Base-by-base conservation (phyloP, 2,888 invertebrate genomes). In the Nemotelus pantherinus region DNA sequence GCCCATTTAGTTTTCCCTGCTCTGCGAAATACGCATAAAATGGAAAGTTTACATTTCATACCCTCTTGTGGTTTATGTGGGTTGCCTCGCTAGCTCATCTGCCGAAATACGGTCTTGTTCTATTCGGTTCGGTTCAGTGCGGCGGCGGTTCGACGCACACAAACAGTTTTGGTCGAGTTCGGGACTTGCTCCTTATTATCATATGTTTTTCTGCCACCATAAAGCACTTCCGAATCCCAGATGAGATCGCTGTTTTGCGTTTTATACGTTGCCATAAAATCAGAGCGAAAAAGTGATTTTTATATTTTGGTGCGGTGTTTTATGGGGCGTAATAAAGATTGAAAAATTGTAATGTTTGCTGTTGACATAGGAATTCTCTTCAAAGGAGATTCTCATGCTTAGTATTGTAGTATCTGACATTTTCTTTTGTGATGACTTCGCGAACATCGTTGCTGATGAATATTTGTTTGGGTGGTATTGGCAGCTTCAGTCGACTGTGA, bases 271-370 rank as follows among this genome's bases (percentile, higher is more conserved):
- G 67, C 39, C 47, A 9, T 45, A 48, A 68, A 68, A 68, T 48
- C 48, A 47, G 48, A 48, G 48, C 7, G 50, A 48, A 68, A 68
- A 68, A 68, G 67, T 68, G 67, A 68, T 68, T 68, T 68, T 68
- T 68, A 68, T 65, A 45, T 68, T 48, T 25, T 68, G 47, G 48
- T 68, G 47, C 50, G 50, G 67, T 48, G 67, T 44, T 68, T 68
- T 68, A 68, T 68, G 67, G 50, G n/a, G 48, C 67, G 48, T 68
- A 68, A 68, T 68, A 68, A 68, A 68, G 39, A 68, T 68, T 68
- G 67, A 48, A 68, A 68, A 68, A 68, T 68, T 60, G 60, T 3
- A 60, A 60, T 60, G 60, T 60, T 60, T 60, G 60, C 39, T 60
- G 60, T 60, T 60, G 60, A 60, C 60, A 60, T 25, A 25, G 25